Evolutionary conservation across 2,888 invertebrate genomes (phyloP).

Genomic region (Hyalella azteca): DNA sequence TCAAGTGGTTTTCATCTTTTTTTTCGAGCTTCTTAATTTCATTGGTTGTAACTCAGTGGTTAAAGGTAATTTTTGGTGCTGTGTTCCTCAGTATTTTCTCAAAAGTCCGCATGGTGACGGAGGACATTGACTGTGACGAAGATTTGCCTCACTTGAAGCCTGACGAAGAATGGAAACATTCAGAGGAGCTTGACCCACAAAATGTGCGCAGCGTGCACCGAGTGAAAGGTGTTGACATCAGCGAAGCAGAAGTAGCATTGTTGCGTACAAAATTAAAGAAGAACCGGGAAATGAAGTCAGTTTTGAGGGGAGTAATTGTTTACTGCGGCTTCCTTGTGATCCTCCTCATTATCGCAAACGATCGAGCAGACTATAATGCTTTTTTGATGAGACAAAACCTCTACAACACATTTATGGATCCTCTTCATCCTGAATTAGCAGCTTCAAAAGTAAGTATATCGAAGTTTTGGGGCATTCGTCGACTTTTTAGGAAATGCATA

Average conservation of each 20-base stretch:
- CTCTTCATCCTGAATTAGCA: no score
- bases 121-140: slow-evolving; percentile 62
- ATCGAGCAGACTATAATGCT: slow-evolving; percentile 63
- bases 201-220: slow-evolving; percentile 38
- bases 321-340: slow-evolving; percentile 66
- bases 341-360: slow-evolving; percentile 64
- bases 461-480: no score
- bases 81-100: slow-evolving; percentile 59
- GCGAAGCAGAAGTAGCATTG: slow-evolving; percentile 14
- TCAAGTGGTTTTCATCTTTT: slow-evolving; percentile 66
- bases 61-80: slow-evolving; percentile 63
- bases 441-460: no score
- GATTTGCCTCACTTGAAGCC: slow-evolving; percentile 60
- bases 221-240: slow-evolving; percentile 47
- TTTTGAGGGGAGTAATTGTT: slow-evolving; percentile 64
- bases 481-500: no score
- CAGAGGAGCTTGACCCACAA: slow-evolving; percentile 40
- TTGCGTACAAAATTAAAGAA: slow-evolving; percentile 60
- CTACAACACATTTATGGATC: slow-evolving; percentile 61
- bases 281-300: slow-evolving; percentile 65
- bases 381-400: slow-evolving; percentile 63
- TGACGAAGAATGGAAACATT: slow-evolving; percentile 63
- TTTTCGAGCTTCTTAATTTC: slow-evolving; percentile 65
- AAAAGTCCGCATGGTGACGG: slow-evolving; percentile 61
- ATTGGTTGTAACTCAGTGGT: slow-evolving; percentile 65